phyloP scores from a whole-genome alignment of 2,888 invertebrate genomes.

The Eremobia ochroleuca region DNA sequence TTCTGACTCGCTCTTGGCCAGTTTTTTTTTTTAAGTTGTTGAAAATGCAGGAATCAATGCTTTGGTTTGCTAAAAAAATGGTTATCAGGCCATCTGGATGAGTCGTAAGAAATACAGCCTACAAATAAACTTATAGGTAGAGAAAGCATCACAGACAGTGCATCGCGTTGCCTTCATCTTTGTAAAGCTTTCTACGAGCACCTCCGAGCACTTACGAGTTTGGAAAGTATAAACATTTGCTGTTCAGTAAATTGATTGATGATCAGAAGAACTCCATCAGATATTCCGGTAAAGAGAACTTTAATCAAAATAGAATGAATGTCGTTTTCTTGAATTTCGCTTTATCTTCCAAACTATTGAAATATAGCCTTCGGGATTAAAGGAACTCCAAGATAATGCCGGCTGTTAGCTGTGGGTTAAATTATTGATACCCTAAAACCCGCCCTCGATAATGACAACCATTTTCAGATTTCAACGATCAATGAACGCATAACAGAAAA shows the following conservation, averaged over 20 bases:
- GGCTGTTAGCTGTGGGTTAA: background rate
- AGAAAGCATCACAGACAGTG: background rate
- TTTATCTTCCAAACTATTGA: constrained; percentile 9
- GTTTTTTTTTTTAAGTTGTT: background rate
- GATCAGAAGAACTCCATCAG: background rate
- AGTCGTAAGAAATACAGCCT: background rate
- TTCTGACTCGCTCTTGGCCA: no score
- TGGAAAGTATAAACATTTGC: background rate
- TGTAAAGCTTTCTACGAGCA: background rate
- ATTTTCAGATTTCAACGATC: background rate
- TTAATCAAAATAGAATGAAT: constrained; percentile 12
- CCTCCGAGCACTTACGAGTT: constrained; percentile 9
- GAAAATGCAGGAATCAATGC: no score
- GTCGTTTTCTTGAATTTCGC: constrained; percentile 1
- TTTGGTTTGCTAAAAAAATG: no score
- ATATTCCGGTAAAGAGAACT: constrained; percentile 4
- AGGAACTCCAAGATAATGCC: background rate
- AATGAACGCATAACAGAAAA: background rate
- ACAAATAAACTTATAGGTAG: background rate
- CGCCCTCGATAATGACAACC: background rate
- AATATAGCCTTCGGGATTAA: constrained; percentile 7
- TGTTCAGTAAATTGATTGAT: constrained; percentile 24
- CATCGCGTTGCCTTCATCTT: background rate
- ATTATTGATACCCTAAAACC: background rate
- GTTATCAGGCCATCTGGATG: background rate